These are phyloP conservation scores for Cheilosia scutellata DNA, from an alignment of 2,888 invertebrate species.

Conservation along the genomic window DNA sequence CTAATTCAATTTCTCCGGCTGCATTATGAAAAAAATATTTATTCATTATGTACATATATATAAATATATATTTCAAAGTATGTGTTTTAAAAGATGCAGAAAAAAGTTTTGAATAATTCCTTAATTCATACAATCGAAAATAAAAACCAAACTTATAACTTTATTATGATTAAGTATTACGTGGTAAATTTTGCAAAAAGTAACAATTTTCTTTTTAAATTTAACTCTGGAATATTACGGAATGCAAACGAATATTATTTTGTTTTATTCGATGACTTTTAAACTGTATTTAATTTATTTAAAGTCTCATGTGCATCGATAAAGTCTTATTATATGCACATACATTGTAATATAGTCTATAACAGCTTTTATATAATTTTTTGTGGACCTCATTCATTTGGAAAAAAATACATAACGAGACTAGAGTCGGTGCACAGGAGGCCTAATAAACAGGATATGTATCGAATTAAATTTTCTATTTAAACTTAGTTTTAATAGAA, in stretches of 20 bases:
- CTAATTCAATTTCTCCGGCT: constrained; percentile 44
- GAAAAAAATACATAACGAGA: background rate
- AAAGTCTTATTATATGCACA: no score
- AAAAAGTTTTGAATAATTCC: constrained; percentile 8
- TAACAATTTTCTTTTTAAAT: background rate
- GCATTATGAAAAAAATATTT: constrained; percentile 34
- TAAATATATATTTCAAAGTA: constrained; percentile 11
- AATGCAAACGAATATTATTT: constrained; percentile 29
- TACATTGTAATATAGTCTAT: no score
- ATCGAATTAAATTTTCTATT: constrained; percentile 11
- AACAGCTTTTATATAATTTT: no score
- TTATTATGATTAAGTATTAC: constrained; percentile 9
- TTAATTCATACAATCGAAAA: constrained; percentile 5
- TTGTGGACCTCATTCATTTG: no score
- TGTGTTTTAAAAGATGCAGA: background rate
- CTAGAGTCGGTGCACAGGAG: background rate
- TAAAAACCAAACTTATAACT: background rate
- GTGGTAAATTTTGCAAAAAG: background rate
- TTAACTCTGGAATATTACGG: constrained; percentile 34
- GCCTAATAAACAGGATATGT: background rate
- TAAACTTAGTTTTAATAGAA: constrained; percentile 12
- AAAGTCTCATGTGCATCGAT: background rate
- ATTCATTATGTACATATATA: constrained; percentile 31
- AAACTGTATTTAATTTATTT: constrained; percentile 8
- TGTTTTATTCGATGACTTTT: constrained; percentile 16